Base-by-base conservation (phyloP, 2,797 vertebrate genomes). In the Chrosomus eos region DNA sequence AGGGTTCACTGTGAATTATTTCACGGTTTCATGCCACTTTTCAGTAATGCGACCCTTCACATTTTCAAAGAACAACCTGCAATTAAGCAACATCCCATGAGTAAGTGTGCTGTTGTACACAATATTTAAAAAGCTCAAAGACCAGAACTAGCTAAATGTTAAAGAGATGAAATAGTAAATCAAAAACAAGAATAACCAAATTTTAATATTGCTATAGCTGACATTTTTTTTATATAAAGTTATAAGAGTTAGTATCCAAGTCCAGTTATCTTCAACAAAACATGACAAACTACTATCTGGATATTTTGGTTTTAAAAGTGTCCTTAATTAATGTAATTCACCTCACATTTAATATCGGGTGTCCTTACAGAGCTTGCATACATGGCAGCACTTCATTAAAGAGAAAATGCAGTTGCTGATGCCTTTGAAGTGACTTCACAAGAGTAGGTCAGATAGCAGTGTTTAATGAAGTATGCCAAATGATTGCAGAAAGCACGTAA, bases 401-500 rank as follows among this genome's bases (percentile, higher is more conserved):
- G 92, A 89, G 89, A 92, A 78, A 89, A 83, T 88, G 89, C 90
- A 89, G 91, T 92, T 93, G 93, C 89, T 88, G 78, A 3, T 89
- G 92, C 86, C 93, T 96, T 93, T 95, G 93, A 95, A 95, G 93
- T 93, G 89, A 95, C 93, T 95, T 96, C 93, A 94, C 93, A 94
- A 90, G 87, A 83, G 72, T 71, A 70, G 92, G 89, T 53, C 43
- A 86, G 83, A 88, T 90, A 33, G 64, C 87, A 90, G 84, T 82
- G 91, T 91, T 91, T 96, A 94, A 95, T 94, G 91, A 95, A 95
- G 89, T 89, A 80, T 72, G 82, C 81, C 48, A 89, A 92, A 90
- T 88, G 89, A 90, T 90, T 79, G 82, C 84, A 60, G 90, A 91
- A 90, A 95, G 94, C 91, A 93, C 83, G 76, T 83, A 91, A 90